Evolutionary conservation across 2,888 invertebrate species (phyloP), one percentile per base, ranked within the genome.

Genomic region (Phalangium opilio): DNA sequence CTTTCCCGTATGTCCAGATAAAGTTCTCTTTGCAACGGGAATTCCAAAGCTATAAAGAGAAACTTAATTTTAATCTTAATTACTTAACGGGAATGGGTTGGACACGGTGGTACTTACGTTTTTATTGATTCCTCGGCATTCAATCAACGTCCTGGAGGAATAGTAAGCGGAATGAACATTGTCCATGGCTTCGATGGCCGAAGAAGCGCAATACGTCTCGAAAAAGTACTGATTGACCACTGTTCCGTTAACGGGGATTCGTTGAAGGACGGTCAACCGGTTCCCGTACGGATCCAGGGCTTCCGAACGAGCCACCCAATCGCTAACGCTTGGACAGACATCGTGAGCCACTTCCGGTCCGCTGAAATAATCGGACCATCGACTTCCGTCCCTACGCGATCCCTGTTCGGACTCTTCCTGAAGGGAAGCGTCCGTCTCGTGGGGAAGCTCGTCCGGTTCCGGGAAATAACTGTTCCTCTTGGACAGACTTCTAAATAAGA

Each of bases 1-100:
- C 52, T 36, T 49, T 51, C n/a, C 51, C 52, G 32, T 52, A 52
- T n/a, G 52, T 48, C 52, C 52, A 52, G 15, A 52, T 52, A 39
- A 49, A 52, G 39, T 52, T 52, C 32, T 51, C 51, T 18, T 45
- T 43, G 44, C 52, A 52, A 17, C 45, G 36, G 8, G 52, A 52
- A 19, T 18, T 49, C 47, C 51, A 52, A 18, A 38, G 41, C 51
- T 43, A 15, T 15, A 33, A 27, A 27, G 27, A 27, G 8, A 27
- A 27, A 27, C 8, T 27, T 27, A 27, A 27, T 8, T 27, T 8
- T 8, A 8, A 27, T 27, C 27, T 27, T 27, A 27, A 8, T n/a
- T n/a, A 27, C 8, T 27, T 7, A 27, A 27, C 27, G 27, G 27
- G 8, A 27, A 8, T 8, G 3, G 21, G 12, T 15, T 20, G 21